A percentile compares a stretch with the other conserved stretches of the same genome.
phyloP scores from a whole-genome alignment of 1,140 invertebrate genomes.

The Schmidtea mediterranea region DNA sequence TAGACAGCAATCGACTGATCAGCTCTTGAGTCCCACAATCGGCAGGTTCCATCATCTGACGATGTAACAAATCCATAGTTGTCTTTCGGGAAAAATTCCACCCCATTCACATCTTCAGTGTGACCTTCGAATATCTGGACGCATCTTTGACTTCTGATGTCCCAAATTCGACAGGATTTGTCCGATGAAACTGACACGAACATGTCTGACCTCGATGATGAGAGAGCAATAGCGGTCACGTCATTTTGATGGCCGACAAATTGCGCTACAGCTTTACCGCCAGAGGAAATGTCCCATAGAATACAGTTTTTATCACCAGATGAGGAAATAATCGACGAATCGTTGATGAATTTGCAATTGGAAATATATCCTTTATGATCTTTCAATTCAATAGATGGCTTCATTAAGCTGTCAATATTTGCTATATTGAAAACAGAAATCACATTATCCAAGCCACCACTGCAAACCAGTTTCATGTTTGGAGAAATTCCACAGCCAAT shows the following conservation, averaged over 20 bases:
- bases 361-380: slow-evolving; percentile 6
- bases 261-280: background rate
- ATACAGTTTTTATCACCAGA: slow-evolving; percentile 8
- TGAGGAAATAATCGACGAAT: background rate
- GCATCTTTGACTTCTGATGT: slow-evolving; percentile 1
- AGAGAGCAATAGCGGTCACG: background rate
- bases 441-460: slow-evolving; percentile 5
- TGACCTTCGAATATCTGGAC: background rate
- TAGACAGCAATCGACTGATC: slow-evolving; percentile 4
- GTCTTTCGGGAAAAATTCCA: slow-evolving; percentile 3
- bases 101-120: slow-evolving; percentile 4
- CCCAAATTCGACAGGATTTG: background rate
- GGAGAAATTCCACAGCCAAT: slow-evolving; percentile 1
- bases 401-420: background rate
- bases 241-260: slow-evolving; percentile 7
- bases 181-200: slow-evolving; percentile 2
- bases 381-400: background rate
- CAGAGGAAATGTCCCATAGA: slow-evolving; percentile 4
- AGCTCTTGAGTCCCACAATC: slow-evolving; percentile 2
- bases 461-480: background rate
- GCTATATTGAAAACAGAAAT: background rate
- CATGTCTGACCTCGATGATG: background rate
- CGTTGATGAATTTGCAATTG: background rate
- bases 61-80: slow-evolving; percentile 5
- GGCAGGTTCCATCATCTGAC: slow-evolving; percentile 2